A percentile compares a stretch with the other conserved stretches of the same genome.
phyloP scores from a whole-genome alignment of 2,888 invertebrate genomes.

The Molanna angustata region DNA sequence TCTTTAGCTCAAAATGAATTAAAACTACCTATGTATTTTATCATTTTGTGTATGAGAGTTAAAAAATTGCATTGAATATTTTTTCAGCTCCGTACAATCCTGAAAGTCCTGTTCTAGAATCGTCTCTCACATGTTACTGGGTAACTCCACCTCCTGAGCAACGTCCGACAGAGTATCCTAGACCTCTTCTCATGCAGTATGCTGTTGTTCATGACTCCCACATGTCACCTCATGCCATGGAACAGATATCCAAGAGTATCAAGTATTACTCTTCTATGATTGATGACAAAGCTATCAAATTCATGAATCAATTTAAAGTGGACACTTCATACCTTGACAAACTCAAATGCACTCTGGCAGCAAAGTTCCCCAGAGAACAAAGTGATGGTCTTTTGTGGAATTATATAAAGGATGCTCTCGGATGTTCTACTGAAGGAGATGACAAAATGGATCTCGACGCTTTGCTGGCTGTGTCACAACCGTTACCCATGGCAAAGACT shows the following conservation, averaged over 20 bases:
- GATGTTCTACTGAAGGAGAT: constrained; percentile 64
- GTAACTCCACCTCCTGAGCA: constrained; percentile 94
- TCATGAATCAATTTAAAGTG: constrained; percentile 62
- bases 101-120: constrained; percentile 76
- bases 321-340: constrained; percentile 81
- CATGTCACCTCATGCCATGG: constrained; percentile 75
- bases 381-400: constrained; percentile 77
- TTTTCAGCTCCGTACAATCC: constrained; percentile 78
- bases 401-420: constrained; percentile 71
- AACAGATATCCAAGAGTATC: constrained; percentile 81
- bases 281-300: constrained; percentile 49
- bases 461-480: constrained; percentile 58
- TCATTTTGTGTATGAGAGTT: no score
- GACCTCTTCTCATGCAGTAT: constrained; percentile 88
- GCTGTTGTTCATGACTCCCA: constrained; percentile 79
- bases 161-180: constrained; percentile 86
- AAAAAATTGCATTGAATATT: constrained; percentile 6
- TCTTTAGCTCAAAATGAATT: no score
- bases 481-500: constrained; percentile 49
- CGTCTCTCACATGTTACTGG: constrained; percentile 87
- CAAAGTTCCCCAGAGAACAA: constrained; percentile 80
- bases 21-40: no score
- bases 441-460: constrained; percentile 64
- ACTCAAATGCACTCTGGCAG: constrained; percentile 74
- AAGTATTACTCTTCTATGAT: constrained; percentile 72